These are phyloP conservation scores for Huso huso DNA, from an alignment of 2,797 vertebrate species.

Conservation along the genomic window DNA sequence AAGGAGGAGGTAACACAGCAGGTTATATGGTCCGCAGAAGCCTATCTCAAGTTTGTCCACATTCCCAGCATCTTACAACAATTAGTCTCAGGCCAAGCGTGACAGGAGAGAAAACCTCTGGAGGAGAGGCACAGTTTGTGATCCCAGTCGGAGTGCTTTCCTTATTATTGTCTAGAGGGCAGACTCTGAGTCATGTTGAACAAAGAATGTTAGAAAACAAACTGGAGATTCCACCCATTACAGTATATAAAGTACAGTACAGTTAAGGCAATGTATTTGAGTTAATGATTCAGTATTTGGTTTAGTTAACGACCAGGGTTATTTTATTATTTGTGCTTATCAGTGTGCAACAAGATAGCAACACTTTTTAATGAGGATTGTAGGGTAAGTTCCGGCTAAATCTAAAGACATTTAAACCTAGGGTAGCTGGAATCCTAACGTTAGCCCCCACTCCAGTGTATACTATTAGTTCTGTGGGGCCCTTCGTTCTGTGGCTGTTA, in stretches of 20 bases:
- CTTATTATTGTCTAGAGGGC: conserved; percentile 9
- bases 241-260: no score
- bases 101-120: conserved; percentile 2
- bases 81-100: conserved; percentile 15
- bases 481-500: no score
- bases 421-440: no score
- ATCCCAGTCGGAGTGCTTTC: conserved; percentile 10
- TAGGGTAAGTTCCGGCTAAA: no score
- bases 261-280: not conserved
- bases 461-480: no score
- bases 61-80: conserved; percentile 20
- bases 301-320: not conserved
- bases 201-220: conserved; percentile 18
- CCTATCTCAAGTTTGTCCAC: conserved; percentile 7
- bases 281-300: not conserved
- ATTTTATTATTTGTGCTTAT: no score
- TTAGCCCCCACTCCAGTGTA: no score
- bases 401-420: no score
- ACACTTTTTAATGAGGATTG: no score
- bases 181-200: conserved; percentile 13
- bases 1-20: conserved; percentile 14
- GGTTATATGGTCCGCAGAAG: conserved; percentile 6
- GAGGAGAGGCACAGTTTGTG: conserved; percentile 3
- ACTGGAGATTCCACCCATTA: not conserved
- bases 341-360: no score